Conservation (phyloP, 2,888 invertebrate genomes). For the Chrysodeixis includens region DNA sequence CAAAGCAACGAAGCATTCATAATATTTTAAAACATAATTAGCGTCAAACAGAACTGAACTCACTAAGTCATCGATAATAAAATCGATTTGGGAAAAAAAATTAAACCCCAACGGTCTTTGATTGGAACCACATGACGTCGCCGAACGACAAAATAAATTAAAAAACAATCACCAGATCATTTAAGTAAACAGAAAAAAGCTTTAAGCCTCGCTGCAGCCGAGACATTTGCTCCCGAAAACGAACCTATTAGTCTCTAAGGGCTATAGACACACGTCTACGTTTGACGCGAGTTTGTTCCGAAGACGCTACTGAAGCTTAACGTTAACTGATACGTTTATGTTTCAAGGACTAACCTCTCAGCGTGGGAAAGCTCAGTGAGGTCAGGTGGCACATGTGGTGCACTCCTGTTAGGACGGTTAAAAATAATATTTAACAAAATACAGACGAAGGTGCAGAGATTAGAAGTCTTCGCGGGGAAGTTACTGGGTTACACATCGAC, state of each 20-base stretch:
- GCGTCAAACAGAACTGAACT: conserved; percentile 34
- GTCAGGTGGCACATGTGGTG: conserved; percentile 89
- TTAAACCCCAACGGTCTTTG: conserved; percentile 77
- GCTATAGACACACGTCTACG: conserved; percentile 55
- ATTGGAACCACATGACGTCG: conserved; percentile 88
- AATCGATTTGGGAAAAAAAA: conserved; percentile 73
- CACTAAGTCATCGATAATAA: conserved; percentile 62
- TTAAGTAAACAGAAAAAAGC: conserved; percentile 86
- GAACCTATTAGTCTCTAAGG: conserved; percentile 65
- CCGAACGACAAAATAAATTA: conserved; percentile 85
- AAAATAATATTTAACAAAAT: conserved; percentile 86
- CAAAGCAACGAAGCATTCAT: conserved; percentile 19
- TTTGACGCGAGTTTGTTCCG: conserved; percentile 66
- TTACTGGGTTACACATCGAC: conserved; percentile 60
- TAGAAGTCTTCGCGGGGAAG: conserved; percentile 82
- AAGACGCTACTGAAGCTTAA: conserved; percentile 68
- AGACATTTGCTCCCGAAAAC: conserved; percentile 85
- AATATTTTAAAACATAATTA: conserved; percentile 33
- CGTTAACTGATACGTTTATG: conserved; percentile 76
- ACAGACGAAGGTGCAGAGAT: conserved; percentile 77
- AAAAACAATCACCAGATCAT: conserved; percentile 89
- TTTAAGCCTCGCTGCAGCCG: conserved; percentile 80
- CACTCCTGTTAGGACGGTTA: conserved; percentile 83
- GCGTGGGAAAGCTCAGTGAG: conserved; percentile 86
- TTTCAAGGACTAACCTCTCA: conserved; percentile 74